Conservation (phyloP, 1,140 invertebrate genomes). For the Drosophila jambulina region DNA sequence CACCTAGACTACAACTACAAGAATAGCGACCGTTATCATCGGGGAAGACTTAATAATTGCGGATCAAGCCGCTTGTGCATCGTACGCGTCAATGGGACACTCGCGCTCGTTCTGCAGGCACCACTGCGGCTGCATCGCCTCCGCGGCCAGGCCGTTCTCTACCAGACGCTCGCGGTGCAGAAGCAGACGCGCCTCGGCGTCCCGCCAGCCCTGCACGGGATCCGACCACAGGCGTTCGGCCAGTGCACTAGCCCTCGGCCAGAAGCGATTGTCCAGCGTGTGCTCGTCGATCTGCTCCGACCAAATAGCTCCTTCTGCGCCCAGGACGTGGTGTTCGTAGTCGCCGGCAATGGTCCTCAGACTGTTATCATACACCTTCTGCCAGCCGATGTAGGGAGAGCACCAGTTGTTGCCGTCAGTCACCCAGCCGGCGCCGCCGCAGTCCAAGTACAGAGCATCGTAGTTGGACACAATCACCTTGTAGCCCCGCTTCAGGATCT, state of each 20-base stretch:
- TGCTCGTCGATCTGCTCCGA: slow-evolving; percentile 91
- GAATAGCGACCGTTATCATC: slow-evolving; percentile 36
- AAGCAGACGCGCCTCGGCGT: slow-evolving; percentile 90
- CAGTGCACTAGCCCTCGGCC: slow-evolving; percentile 92
- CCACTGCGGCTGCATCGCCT: slow-evolving; percentile 92
- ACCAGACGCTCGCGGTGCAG: slow-evolving; percentile 90
- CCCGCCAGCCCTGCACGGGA: slow-evolving; percentile 87
- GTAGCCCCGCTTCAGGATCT: slow-evolving; percentile 90
- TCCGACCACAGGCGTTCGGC: slow-evolving; percentile 93
- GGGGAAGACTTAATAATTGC: slow-evolving; percentile 13
- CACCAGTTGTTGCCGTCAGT: slow-evolving; percentile 92
- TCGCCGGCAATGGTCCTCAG: slow-evolving; percentile 87
- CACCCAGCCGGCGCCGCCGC: slow-evolving; percentile 90
- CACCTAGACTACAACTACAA: slow-evolving; percentile 47
- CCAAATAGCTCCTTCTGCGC: slow-evolving; percentile 92
- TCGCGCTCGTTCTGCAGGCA: slow-evolving; percentile 92
- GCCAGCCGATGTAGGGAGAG: slow-evolving; percentile 95
- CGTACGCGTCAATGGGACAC: slow-evolving; percentile 86
- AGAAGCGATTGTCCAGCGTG: slow-evolving; percentile 89
- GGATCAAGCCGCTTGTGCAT: slow-evolving; percentile 39
- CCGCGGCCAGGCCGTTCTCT: slow-evolving; percentile 88
- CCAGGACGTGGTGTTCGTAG: slow-evolving; percentile 87
- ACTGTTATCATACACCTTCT: slow-evolving; percentile 92
- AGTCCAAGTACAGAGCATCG: slow-evolving; percentile 93
- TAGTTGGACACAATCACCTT: slow-evolving; percentile 93